Evolutionary conservation across 2,113 vertebrate genomes (phyloP).

Genomic region (Hemiprocne comata): DNA sequence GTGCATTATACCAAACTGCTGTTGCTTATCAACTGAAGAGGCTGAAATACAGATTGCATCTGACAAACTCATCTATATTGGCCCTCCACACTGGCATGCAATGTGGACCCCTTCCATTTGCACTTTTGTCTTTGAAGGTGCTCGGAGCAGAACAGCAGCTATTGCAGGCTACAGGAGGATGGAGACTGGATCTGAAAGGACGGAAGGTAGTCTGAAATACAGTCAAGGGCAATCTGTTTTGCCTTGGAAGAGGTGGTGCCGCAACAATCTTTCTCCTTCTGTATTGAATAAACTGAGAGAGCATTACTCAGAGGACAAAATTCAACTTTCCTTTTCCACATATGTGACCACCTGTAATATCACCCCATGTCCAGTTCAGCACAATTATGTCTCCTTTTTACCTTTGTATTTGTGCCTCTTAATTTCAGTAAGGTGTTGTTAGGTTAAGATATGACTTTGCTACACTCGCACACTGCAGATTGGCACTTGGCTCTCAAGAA

Average conservation of each 20-base stretch:
- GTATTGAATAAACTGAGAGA: not conserved
- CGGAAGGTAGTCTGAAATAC: not conserved
- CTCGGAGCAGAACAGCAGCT: not conserved
- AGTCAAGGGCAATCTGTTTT: not conserved
- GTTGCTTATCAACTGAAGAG: not conserved
- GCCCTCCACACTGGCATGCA: not conserved
- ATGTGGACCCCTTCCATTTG: not conserved
- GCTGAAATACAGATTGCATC: not conserved
- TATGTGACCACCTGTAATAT: not conserved
- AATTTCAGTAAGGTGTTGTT: not conserved
- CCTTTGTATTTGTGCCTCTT: not conserved
- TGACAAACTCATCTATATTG: not conserved
- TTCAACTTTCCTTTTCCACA: not conserved
- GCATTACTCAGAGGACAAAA: not conserved
- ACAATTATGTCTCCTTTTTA: not conserved
- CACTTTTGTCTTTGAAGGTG: not conserved
- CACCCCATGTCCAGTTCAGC: not conserved
- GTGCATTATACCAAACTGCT: not conserved
- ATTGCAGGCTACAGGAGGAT: not conserved
- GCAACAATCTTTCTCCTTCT: not conserved
- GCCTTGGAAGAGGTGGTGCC: not conserved
- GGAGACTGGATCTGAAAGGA: not conserved
- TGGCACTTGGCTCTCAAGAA: not conserved
- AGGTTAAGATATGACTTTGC: not conserved
- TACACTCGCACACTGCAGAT: not conserved